Evolutionary conservation across 2,888 invertebrate species (phyloP).

Genomic region (Plebejus argus): DNA sequence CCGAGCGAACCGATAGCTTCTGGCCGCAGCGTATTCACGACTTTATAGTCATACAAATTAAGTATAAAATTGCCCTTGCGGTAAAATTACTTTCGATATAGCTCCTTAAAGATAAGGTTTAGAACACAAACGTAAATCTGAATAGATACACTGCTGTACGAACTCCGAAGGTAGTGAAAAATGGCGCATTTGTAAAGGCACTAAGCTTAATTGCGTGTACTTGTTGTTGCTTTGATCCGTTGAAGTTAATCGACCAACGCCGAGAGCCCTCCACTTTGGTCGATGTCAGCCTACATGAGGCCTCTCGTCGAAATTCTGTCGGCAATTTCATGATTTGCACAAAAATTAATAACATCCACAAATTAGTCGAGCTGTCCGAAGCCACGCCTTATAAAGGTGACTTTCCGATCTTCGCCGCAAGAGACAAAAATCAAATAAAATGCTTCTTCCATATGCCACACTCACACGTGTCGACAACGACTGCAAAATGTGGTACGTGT

Average conservation of each 20-base stretch:
- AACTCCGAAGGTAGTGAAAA: neutral
- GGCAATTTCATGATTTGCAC: neutral
- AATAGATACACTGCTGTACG: neutral
- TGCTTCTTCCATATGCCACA: too few relatives aligned
- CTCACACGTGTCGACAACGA: too few relatives aligned
- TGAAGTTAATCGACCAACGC: constrained; percentile 1
- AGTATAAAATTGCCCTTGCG: too few relatives aligned
- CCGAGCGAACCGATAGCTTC: too few relatives aligned
- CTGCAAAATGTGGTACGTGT: too few relatives aligned
- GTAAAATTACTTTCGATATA: too few relatives aligned
- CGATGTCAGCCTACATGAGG: constrained; percentile 9
- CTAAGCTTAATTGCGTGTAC: neutral
- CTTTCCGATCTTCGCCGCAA: neutral
- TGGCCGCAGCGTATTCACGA: too few relatives aligned
- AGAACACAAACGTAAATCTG: neutral
- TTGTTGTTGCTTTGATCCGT: constrained; percentile 15
- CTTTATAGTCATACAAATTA: too few relatives aligned
- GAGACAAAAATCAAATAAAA: too few relatives aligned
- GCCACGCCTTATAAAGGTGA: neutral
- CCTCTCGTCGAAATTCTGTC: neutral
- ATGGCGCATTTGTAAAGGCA: constrained; percentile 3
- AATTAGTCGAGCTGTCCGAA: neutral
- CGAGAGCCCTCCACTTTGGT: constrained; percentile 3
- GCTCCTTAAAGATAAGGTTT: neutral
- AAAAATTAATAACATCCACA: neutral